These are phyloP conservation scores for Xiphophorus maculatus DNA, from an alignment of 2,113 vertebrate genomes.

Conservation along the genomic window DNA sequence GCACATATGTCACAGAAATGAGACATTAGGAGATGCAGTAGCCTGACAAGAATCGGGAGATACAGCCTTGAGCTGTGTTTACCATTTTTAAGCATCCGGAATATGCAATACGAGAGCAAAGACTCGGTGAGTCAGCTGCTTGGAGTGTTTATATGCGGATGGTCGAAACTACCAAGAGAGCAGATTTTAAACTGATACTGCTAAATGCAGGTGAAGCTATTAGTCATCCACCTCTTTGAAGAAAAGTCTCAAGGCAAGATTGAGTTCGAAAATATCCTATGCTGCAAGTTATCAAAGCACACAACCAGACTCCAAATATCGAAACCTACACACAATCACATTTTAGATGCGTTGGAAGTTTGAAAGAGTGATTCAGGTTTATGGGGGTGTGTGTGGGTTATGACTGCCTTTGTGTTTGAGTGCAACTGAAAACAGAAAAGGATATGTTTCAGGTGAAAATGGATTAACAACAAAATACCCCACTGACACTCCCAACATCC, in stretches of 20 bases:
- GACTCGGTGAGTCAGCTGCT: slow-evolving; percentile 24
- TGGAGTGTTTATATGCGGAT: slow-evolving; percentile 21
- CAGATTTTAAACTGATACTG: slow-evolving; percentile 43
- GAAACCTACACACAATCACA: slow-evolving; percentile 12
- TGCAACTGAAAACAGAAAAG: slow-evolving; percentile 55
- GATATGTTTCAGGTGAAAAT: slow-evolving; percentile 67
- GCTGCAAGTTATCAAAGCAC: slow-evolving; percentile 8
- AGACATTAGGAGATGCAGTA: neutral
- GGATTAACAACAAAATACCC: slow-evolving; percentile 73
- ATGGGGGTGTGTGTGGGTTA: slow-evolving; percentile 9
- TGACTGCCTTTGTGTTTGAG: slow-evolving; percentile 5
- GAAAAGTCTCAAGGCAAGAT: neutral
- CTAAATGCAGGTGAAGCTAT: slow-evolving; percentile 19
- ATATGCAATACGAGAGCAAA: slow-evolving; percentile 15
- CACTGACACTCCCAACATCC: slow-evolving; percentile 60
- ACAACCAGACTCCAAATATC: neutral
- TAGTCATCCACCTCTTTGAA: slow-evolving; percentile 35
- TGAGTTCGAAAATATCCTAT: slow-evolving; percentile 26
- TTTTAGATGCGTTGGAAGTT: slow-evolving; percentile 33
- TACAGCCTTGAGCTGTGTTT: slow-evolving; percentile 12
- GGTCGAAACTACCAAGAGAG: slow-evolving; percentile 40
- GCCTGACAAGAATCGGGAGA: slow-evolving; percentile 9
- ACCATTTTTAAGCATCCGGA: slow-evolving; percentile 39
- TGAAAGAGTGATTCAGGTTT: slow-evolving; percentile 27
- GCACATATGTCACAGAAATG: slow-evolving; percentile 36